These are phyloP conservation scores for Drosophila kanekoi DNA, from an alignment of 2,888 invertebrate species.

Conservation along the genomic window DNA sequence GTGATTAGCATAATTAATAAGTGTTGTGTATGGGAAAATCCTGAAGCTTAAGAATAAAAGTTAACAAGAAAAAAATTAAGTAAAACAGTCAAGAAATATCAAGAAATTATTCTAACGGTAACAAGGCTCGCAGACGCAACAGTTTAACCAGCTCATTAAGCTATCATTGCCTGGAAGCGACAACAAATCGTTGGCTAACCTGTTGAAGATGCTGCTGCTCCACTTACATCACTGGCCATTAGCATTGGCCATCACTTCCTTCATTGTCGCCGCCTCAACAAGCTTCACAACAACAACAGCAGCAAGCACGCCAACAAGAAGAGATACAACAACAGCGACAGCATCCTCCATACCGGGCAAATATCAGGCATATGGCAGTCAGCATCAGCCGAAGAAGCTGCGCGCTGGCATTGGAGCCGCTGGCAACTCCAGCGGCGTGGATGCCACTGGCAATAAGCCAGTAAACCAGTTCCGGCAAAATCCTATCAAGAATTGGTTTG, in stretches of 20 bases:
- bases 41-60: not conserved
- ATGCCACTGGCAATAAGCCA: constrained; percentile 62
- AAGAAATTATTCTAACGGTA: constrained; percentile 51
- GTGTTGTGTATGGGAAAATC: constrained; percentile 43
- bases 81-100: constrained; percentile 19
- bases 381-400: constrained; percentile 65
- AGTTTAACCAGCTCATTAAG: constrained; percentile 58
- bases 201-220: constrained; percentile 76
- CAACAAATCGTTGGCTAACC: constrained; percentile 30
- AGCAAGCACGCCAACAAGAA: constrained; percentile 17
- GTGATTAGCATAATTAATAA: constrained; percentile 77
- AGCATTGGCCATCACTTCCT: constrained; percentile 81
- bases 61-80: not conserved
- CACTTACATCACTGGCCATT: constrained; percentile 80
- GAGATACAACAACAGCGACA: constrained; percentile 21
- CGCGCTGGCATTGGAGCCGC: constrained; percentile 36
- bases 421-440: constrained; percentile 40
- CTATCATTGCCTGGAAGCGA: constrained; percentile 62
- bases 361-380: constrained; percentile 80
- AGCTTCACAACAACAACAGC: constrained; percentile 22
- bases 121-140: constrained; percentile 7
- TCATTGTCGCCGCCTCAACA: constrained; percentile 64
- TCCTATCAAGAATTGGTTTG: constrained; percentile 87
- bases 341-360: constrained; percentile 80
- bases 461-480: constrained; percentile 70